Base-by-base conservation (phyloP, 2,888 invertebrate species). In the Brachypterus glaber region DNA sequence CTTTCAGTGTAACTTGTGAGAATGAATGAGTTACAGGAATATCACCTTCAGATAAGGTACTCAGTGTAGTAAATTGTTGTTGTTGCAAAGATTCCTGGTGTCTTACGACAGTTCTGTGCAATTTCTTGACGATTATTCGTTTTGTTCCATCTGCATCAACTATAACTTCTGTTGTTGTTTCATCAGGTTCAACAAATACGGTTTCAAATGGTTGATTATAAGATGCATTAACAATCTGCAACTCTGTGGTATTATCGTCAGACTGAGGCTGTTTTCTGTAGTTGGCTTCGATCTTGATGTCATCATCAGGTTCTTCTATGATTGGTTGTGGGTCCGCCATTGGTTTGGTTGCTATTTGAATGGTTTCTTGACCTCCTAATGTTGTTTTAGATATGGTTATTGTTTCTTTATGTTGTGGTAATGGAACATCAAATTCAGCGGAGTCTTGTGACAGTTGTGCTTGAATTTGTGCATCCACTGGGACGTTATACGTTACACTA, bases 101-200 rank as follows among this genome's bases (percentile, higher is more conserved):
- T 17, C 77, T 73, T 0, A 80, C 74, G 13, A 79, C 64, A 1
- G 81, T 83, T 52, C 77, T 74, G 36, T 81, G 74, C 3, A 83
- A 59, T 62, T 83, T 86, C 47, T 74, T 79, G 0, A 87, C 79
- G 39, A 87, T 81, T 33, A 87, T 84, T 48, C 83, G 72, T 55
- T 81, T 85, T 0, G 82, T 82, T 3, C 87, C 87, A 58, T 87
- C 86, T 12, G 85, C 76, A 52, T 84, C 85, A 0, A 79, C 75
- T n/a, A 82, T 74, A 2, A 86, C 81, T 64, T 84, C 82, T 1
- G 86, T 87, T 1, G 82, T 85, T 2, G 85, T 82, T 58, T 85
- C 82, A 59, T 84, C 85, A 0, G 87, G 87, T 59, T 87, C 85
- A 1, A 82, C 76, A 58, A 87, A 76, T 3, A 85, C 73, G 1